Conservation (phyloP, 2,797 vertebrate genomes). For the Labeo calbasu region DNA sequence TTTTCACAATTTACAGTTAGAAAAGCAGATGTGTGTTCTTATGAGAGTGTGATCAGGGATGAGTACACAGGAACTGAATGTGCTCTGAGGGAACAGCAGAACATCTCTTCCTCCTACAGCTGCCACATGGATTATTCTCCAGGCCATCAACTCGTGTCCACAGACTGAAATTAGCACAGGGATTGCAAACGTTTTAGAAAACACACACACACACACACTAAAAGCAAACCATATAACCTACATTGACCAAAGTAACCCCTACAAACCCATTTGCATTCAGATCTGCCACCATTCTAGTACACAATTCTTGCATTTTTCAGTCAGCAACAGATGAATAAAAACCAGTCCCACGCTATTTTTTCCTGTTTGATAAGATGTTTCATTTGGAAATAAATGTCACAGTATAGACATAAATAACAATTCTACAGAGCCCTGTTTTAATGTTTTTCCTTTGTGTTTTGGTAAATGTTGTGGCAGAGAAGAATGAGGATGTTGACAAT, state of each 20-base stretch:
- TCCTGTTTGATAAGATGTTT: no score
- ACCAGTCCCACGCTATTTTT: no score
- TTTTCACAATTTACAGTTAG: neutral
- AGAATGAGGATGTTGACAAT: no score
- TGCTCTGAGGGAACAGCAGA: neutral
- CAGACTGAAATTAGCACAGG: neutral
- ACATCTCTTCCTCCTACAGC: neutral
- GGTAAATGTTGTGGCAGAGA: no score
- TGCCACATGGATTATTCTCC: slow-evolving; percentile 31
- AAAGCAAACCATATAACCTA: neutral
- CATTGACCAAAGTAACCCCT: neutral
- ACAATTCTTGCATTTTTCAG: no score
- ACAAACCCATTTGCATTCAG: no score
- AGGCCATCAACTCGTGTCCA: neutral
- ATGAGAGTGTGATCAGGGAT: neutral
- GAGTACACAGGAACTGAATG: slow-evolving; percentile 24
- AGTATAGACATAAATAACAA: no score
- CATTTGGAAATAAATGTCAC: no score
- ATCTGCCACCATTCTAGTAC: no score
- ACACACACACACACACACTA: neutral
- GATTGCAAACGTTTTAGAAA: neutral
- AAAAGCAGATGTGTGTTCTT: neutral
- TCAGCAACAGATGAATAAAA: no score
- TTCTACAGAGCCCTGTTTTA: no score
- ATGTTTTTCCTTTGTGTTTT: no score